These are phyloP conservation scores for Machimus atricapillus DNA, from an alignment of 2,888 invertebrate genomes.

Conservation along the genomic window DNA sequence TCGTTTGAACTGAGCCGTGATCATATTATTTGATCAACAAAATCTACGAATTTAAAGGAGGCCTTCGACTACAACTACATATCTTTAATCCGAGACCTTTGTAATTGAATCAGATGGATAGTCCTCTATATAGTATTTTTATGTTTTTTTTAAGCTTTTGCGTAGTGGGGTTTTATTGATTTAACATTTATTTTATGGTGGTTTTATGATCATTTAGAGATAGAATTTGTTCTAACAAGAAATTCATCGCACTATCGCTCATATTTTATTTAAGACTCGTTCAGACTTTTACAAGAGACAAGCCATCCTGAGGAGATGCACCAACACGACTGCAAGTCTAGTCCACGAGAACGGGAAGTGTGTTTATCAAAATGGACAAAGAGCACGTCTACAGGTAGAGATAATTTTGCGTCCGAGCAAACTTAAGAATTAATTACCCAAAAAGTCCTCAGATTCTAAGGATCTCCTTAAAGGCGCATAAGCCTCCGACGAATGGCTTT, in stretches of 20 bases:
- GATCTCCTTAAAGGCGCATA: not conserved
- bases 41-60: too few relatives aligned
- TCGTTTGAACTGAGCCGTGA: too few relatives aligned
- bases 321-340: not conserved
- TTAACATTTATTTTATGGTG: not conserved
- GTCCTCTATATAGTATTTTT: too few relatives aligned
- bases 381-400: not conserved
- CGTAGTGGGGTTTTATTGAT: not conserved
- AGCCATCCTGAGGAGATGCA: not conserved
- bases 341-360: not conserved
- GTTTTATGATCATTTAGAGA: too few relatives aligned
- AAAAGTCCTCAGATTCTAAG: not conserved
- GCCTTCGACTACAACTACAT: too few relatives aligned
- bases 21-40: too few relatives aligned
- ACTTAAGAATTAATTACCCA: not conserved
- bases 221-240: not conserved
- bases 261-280: not conserved
- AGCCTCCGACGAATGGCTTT: not conserved
- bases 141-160: too few relatives aligned
- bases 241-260: not conserved
- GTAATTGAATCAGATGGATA: too few relatives aligned
- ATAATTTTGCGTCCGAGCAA: not conserved
- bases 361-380: not conserved
- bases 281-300: not conserved
- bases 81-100: too few relatives aligned